phyloP scores from a whole-genome alignment of 2,797 vertebrate species.

The Gymnothorax reevesii region DNA sequence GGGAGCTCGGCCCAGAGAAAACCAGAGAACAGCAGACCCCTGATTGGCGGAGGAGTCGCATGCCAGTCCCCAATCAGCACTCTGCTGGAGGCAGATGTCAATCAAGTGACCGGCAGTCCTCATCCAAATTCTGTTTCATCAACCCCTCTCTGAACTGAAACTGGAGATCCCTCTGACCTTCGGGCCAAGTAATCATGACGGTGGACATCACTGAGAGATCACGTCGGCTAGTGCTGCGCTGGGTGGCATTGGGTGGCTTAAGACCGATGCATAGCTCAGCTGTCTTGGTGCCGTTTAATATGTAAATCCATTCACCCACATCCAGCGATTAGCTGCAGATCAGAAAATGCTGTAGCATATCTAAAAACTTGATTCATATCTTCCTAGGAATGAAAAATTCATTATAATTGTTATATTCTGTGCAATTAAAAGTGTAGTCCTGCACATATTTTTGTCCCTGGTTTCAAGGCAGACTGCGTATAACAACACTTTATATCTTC shows the following conservation, averaged over 20 bases:
- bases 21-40: constrained; percentile 48
- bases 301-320: background rate
- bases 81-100: constrained; percentile 39
- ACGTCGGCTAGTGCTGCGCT: background rate
- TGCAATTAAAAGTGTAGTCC: background rate
- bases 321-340: background rate
- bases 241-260: background rate
- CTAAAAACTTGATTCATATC: background rate
- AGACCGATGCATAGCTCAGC: background rate
- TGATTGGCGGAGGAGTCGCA: constrained; percentile 42
- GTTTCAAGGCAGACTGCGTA: background rate
- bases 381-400: background rate
- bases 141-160: background rate
- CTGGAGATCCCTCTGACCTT: background rate
- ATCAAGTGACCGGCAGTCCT: constrained; percentile 34
- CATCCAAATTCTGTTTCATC: constrained; percentile 15
- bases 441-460: background rate
- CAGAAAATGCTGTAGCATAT: background rate
- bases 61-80: constrained; percentile 46
- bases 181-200: background rate
- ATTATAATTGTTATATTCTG: background rate
- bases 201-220: background rate
- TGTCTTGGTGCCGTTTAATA: background rate
- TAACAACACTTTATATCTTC: background rate
- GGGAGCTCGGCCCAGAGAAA: constrained; percentile 42